A percentile compares a stretch with the other conserved stretches of the same genome.
These are phyloP conservation scores for Alviniconcha strummeri DNA, from an alignment of 2,888 invertebrate genomes.

Conservation along the genomic window DNA sequence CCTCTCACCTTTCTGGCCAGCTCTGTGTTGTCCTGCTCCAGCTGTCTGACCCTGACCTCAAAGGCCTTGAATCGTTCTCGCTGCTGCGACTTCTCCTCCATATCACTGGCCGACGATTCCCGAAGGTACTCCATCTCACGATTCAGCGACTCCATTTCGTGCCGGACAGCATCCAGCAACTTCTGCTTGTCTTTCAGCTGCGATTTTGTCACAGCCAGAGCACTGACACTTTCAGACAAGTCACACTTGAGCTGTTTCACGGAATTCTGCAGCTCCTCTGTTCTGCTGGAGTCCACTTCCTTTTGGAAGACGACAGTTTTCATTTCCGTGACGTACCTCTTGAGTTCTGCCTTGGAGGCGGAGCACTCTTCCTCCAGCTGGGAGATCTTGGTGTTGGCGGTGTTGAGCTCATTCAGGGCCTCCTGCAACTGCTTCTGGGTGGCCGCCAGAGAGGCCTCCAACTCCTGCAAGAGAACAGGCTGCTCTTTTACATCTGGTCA, in stretches of 20 bases:
- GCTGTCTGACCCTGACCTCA: constrained; percentile 55
- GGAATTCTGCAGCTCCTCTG: constrained; percentile 29
- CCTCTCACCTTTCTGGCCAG: constrained; percentile 57
- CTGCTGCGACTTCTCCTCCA: constrained; percentile 57
- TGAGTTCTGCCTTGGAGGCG: constrained; percentile 23
- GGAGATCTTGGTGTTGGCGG: constrained; percentile 41
- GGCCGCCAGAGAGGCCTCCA: constrained; percentile 35
- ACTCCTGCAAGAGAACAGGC: constrained; percentile 27
- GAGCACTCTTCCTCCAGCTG: constrained; percentile 46
- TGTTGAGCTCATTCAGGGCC: constrained; percentile 51
- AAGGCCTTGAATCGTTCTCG: constrained; percentile 52
- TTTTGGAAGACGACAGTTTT: constrained; percentile 31
- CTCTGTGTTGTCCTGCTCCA: constrained; percentile 64
- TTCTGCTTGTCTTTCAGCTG: constrained; percentile 38
- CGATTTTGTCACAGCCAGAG: constrained; percentile 16
- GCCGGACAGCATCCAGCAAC: constrained; percentile 35
- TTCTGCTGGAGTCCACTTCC: constrained; percentile 27
- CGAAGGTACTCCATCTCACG: constrained; percentile 50
- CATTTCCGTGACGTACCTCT: not conserved
- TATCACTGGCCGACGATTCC: constrained; percentile 47
- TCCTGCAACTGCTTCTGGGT: constrained; percentile 54
- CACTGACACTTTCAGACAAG: constrained; percentile 17
- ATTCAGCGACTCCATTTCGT: constrained; percentile 48
- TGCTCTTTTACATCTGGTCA: too few relatives aligned
- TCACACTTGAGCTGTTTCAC: constrained; percentile 28